phyloP scores from a whole-genome alignment of 2,888 invertebrate species.

The Ophraella communa region DNA sequence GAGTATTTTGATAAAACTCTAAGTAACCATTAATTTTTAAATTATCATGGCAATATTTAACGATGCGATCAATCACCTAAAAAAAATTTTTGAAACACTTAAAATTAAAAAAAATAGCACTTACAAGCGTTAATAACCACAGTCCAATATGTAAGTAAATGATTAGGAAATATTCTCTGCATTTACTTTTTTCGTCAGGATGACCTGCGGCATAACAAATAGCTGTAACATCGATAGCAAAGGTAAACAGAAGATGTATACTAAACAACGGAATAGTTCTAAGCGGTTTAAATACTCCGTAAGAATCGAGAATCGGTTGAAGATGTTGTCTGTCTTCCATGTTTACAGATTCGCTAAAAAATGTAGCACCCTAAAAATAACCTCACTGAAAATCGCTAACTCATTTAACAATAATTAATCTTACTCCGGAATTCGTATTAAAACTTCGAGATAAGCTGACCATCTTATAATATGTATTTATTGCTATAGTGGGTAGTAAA shows the following conservation, averaged over 20 bases:
- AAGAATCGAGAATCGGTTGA: conserved; percentile 56
- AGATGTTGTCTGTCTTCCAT: conserved; percentile 57
- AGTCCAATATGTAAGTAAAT: conserved; percentile 65
- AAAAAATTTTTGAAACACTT: conserved; percentile 27
- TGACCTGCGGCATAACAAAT: conserved; percentile 54
- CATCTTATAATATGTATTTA: conserved; percentile 39
- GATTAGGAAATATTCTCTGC: conserved; percentile 66
- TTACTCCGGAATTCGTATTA: conserved; percentile 52
- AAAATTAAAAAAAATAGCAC: conserved; percentile 32
- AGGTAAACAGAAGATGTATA: conserved; percentile 51
- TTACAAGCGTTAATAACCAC: conserved; percentile 67
- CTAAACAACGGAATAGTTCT: conserved; percentile 52
- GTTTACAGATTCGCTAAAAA: conserved; percentile 58
- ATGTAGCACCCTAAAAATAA: conserved; percentile 57
- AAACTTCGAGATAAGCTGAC: conserved; percentile 52
- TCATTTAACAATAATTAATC: conserved; percentile 10
- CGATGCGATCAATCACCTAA: conserved; percentile 66
- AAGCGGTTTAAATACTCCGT: conserved; percentile 56
- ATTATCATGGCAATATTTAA: conserved; percentile 67
- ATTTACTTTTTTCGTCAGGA: conserved; percentile 59
- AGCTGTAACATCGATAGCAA: conserved; percentile 54
- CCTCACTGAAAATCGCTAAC: conserved; percentile 51
- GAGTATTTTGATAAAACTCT: conserved; percentile 70
- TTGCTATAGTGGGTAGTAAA: neutral
- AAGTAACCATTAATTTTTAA: conserved; percentile 71